A percentile compares a stretch with the other conserved stretches of the same genome.
Conservation (phyloP, 2,113 vertebrate species). For the Muntiacus reevesi region DNA sequence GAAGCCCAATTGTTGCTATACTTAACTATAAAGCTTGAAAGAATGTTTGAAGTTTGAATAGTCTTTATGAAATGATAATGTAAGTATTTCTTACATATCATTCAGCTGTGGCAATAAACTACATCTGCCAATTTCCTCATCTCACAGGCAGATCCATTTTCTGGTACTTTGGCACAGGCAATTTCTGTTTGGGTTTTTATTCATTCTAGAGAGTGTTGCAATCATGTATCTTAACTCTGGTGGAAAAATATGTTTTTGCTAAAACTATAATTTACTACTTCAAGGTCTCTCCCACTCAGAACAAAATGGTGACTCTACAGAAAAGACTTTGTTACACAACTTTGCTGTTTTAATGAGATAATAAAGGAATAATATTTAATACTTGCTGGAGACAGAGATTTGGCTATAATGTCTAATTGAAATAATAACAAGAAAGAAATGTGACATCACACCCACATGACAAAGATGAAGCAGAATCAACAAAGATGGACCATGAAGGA, state of each 20-base stretch:
- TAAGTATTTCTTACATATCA: not conserved
- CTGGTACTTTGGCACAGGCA: not conserved
- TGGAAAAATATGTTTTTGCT: constrained; percentile 40
- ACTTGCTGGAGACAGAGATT: not conserved
- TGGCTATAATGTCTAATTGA: not conserved
- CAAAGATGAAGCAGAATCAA: not conserved
- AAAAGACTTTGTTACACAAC: not conserved
- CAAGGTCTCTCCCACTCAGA: not conserved
- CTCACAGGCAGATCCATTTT: not conserved
- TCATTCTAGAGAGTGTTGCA: not conserved
- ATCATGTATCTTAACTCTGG: not conserved
- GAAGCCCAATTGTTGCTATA: not conserved
- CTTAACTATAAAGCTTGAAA: not conserved
- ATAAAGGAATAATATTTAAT: not conserved
- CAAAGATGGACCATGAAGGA: not conserved
- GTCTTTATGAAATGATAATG: not conserved
- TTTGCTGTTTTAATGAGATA: not conserved
- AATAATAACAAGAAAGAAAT: not conserved
- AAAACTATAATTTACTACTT: not conserved
- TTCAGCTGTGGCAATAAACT: not conserved
- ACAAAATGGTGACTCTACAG: not conserved
- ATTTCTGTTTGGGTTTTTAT: not conserved
- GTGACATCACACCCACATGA: not conserved
- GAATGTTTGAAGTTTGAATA: not conserved
- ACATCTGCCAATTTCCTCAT: not conserved